Conservation (phyloP, 2,888 invertebrate species). For the Chrysolina haemoptera region DNA sequence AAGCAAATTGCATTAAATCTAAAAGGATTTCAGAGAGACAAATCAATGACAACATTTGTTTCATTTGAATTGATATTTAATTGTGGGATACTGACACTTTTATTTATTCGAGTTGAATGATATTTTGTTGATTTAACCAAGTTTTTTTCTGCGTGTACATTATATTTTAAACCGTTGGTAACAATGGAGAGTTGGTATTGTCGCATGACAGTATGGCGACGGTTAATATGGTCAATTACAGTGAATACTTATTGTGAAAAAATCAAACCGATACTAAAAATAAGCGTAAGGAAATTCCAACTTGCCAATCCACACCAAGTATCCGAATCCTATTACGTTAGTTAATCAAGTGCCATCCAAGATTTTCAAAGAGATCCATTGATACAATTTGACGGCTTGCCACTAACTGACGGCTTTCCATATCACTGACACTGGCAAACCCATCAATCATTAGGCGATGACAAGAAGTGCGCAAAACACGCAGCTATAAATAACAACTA, state of each 20-base stretch:
- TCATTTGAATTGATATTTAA: too few species aligned
- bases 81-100: too few species aligned
- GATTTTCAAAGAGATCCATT: slow-evolving; percentile 17
- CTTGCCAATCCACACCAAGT: not conserved
- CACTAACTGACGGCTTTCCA: slow-evolving; percentile 36
- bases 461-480: slow-evolving; percentile 23
- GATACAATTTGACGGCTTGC: slow-evolving; percentile 29
- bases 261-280: not conserved
- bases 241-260: not conserved
- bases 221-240: too few species aligned
- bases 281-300: not conserved
- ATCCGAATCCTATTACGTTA: not conserved
- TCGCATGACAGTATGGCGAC: too few species aligned
- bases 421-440: slow-evolving; percentile 30
- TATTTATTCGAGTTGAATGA: too few species aligned
- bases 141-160: too few species aligned
- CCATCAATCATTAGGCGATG: slow-evolving; percentile 34
- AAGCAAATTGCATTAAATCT: too few species aligned
- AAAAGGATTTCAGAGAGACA: too few species aligned
- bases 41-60: too few species aligned
- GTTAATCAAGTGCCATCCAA: not conserved
- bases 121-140: too few species aligned
- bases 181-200: too few species aligned
- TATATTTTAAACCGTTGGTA: too few species aligned
- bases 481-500: slow-evolving; percentile 25